Evolutionary conservation across 1,140 invertebrate genomes (phyloP).

Genomic region (Papilio polyxenes): DNA sequence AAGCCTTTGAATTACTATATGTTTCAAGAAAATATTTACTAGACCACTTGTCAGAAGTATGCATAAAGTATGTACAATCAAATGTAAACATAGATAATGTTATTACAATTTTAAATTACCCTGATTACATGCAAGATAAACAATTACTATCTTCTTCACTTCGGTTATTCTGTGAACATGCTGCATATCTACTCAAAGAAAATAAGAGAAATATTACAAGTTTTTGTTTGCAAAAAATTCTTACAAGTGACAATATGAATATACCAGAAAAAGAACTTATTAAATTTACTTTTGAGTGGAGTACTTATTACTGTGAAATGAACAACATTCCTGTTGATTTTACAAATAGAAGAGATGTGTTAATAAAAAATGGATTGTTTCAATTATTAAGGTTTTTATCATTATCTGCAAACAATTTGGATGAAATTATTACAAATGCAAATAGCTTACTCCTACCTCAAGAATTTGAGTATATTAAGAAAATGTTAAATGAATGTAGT

Average conservation of each 20-base stretch:
- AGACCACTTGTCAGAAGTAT: slow-evolving; percentile 76
- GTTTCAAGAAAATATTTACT: slow-evolving; percentile 82
- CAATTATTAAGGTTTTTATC: slow-evolving; percentile 67
- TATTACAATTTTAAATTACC: slow-evolving; percentile 79
- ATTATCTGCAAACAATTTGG: slow-evolving; percentile 60
- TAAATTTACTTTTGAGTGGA: slow-evolving; percentile 78
- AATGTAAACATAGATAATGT: slow-evolving; percentile 80
- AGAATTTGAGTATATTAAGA: slow-evolving; percentile 56
- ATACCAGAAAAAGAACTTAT: slow-evolving; percentile 78
- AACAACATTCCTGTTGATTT: slow-evolving; percentile 60
- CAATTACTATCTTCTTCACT: slow-evolving; percentile 72
- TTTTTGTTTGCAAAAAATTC: slow-evolving; percentile 73
- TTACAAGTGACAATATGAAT: slow-evolving; percentile 74
- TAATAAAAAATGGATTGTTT: slow-evolving; percentile 69
- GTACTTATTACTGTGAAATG: slow-evolving; percentile 73
- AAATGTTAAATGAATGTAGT: slow-evolving; percentile 44
- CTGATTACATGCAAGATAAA: slow-evolving; percentile 79
- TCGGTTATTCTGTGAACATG: slow-evolving; percentile 77
- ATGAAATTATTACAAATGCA: slow-evolving; percentile 56
- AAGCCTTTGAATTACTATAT: slow-evolving; percentile 82
- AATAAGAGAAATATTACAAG: slow-evolving; percentile 75
- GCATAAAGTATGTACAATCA: slow-evolving; percentile 75
- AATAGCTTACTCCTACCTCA: slow-evolving; percentile 57
- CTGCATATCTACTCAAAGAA: slow-evolving; percentile 74
- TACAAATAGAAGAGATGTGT: slow-evolving; percentile 69